Evolutionary conservation across 30 jellyfish, hydroid and myxozoan genomes (phyloP).

Genomic region (Sanderia malayensis): DNA sequence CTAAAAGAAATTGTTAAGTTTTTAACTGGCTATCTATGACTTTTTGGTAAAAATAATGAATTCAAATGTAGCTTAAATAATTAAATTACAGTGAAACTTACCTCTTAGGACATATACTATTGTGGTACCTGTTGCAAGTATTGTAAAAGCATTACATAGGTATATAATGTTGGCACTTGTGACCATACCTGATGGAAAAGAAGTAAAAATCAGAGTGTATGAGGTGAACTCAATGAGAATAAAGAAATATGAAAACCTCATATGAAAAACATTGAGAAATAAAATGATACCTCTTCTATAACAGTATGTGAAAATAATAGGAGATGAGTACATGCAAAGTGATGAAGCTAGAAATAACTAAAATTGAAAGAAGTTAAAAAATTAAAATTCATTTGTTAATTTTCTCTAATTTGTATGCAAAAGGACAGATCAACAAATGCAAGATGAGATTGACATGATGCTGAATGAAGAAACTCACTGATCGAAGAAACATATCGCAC

Average conservation of each 20-base stretch:
- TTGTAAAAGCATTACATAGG: conserved; percentile 36
- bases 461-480: conserved; percentile 62
- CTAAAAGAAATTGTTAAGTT: conserved; percentile 24
- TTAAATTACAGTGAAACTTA: no score
- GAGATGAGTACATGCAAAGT: conserved; percentile 60
- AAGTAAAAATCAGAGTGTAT: neutral
- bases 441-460: no score
- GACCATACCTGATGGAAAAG: conserved; percentile 34
- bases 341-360: conserved; percentile 74
- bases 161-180: conserved; percentile 36
- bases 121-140: conserved; percentile 30
- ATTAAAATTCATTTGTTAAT: no score
- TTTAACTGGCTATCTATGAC: neutral
- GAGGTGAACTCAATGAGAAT: no score
- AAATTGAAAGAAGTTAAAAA: neutral
- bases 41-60: no score
- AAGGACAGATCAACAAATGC: no score
- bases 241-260: no score
- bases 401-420: no score
- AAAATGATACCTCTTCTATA: conserved; percentile 48
- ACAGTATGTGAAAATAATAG: conserved; percentile 52
- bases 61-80: no score
- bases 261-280: conserved; percentile 4
- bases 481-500: conserved; percentile 52
- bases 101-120: conserved; percentile 63